Percentiles rank a stretch among this genome's conserved stretches.
phyloP scores from a whole-genome alignment of 2,888 invertebrate genomes.

The Diplolepis rosae region DNA sequence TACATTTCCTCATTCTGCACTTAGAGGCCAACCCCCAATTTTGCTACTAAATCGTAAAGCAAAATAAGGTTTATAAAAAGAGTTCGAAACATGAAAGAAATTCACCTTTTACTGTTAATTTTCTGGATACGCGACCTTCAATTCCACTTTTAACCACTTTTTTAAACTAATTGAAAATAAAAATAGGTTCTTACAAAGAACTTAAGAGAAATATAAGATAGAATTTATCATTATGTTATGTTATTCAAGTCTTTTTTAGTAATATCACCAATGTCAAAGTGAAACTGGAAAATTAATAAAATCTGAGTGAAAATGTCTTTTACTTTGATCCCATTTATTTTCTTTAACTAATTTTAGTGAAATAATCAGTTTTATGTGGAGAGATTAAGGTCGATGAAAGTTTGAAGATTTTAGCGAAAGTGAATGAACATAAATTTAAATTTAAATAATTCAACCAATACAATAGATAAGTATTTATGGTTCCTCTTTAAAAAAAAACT shows the following conservation, averaged over 20 bases:
- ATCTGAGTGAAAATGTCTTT: not conserved
- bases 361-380: not conserved
- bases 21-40: conserved; percentile 7
- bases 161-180: not conserved
- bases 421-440: no score
- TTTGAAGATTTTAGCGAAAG: not conserved
- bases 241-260: not conserved
- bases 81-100: not conserved
- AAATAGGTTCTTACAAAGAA: not conserved
- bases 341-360: not conserved
- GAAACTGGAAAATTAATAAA: not conserved
- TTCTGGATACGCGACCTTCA: conserved; percentile 1
- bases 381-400: not conserved
- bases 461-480: no score
- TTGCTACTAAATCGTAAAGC: not conserved
- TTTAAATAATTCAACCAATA: no score
- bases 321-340: not conserved
- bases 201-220: not conserved
- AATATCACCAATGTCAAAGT: not conserved
- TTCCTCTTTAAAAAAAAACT: no score
- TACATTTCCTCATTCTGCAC: conserved; percentile 15
- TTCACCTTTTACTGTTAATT: not conserved
- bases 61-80: not conserved
- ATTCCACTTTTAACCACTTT: not conserved
- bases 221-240: not conserved